Base-by-base conservation (phyloP, 2,797 vertebrate genomes). In the Nyctibius grandis region DNA sequence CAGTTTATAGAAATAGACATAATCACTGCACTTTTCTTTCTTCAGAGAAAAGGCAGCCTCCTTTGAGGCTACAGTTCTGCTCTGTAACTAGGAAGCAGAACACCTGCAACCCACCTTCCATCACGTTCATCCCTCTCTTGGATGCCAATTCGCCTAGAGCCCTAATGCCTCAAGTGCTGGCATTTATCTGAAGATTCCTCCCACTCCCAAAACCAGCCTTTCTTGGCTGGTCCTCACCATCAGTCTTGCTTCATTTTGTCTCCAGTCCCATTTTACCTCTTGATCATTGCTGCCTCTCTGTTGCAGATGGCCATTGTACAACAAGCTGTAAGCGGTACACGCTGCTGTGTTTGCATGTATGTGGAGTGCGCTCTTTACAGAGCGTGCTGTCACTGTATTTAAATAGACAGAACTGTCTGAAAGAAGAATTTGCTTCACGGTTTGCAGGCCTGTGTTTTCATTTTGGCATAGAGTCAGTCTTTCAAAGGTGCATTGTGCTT, bases 1-100 rank as follows among this genome's bases (percentile, higher is more conserved):
- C 89, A 95, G 93, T 96, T 96, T 93, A 94, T 75, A 85, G 91
- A 76, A 94, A 94, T 44, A 95, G 93, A 82, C 92, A 94, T 94
- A 94, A 93, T 87, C 91, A 84, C 40, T 60, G 79, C 67, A 92
- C 85, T 93, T 95, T 89, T 77, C 64, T 81, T 92, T 64, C 84
- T 93, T 50, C 74, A 88, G 68, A 95, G 81, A 88, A 95, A 93
- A 95, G 85, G 38, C 88, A 93, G 36, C 26, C 16, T 92, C 83
- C 68, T 91, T 87, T 93, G 89, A 95, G 79, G 73, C 91, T 93
- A 64, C 42, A 63, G 75, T 81, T 94, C 74, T n/a, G 31, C 64
- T 70, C 79, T 86, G 51, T 81, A 67, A 56, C 85, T 67, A 42
- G 65, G 48, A 89, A 92, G 65, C 28, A 69, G 63, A 91, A n/a